A percentile compares a stretch with the other conserved stretches of the same genome.
Conservation (phyloP, 2,113 vertebrate genomes). For the Scomber scombrus region DNA sequence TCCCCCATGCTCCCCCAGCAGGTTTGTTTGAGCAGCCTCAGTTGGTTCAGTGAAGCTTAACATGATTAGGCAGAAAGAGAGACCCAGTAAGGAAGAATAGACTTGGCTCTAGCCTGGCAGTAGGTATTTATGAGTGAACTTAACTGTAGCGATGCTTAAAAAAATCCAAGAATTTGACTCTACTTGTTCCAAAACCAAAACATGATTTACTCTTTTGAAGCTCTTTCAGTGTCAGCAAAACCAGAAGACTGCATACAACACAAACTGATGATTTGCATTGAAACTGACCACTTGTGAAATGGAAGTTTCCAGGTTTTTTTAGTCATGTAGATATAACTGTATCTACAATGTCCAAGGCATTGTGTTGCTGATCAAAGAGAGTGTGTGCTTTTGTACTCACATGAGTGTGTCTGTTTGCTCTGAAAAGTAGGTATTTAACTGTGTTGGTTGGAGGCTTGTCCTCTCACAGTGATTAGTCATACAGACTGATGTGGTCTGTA, state of each 20-base stretch:
- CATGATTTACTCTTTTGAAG: constrained; percentile 11
- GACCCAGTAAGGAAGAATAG: constrained; percentile 18
- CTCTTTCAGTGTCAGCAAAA: constrained; percentile 1
- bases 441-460: constrained; percentile 49
- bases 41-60: constrained; percentile 57
- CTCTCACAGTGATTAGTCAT: constrained; percentile 66
- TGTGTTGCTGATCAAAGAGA: constrained; percentile 24
- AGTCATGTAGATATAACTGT: too few relatives aligned
- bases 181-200: constrained; percentile 5
- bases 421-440: constrained; percentile 30
- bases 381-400: neutral
- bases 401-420: constrained; percentile 18
- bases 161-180: neutral
- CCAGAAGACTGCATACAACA: neutral
- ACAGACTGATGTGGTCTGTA: constrained; percentile 63
- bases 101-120: constrained; percentile 21
- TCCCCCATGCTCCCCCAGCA: constrained; percentile 45
- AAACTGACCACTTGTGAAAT: constrained; percentile 22
- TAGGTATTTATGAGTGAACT: neutral
- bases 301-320: neutral
- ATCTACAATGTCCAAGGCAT: constrained; percentile 2
- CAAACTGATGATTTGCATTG: constrained; percentile 14
- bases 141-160: neutral
- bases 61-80: constrained; percentile 59
- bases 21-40: constrained; percentile 61